Base-by-base conservation (phyloP, 2,888 invertebrate genomes). In the Empis stercorea region DNA sequence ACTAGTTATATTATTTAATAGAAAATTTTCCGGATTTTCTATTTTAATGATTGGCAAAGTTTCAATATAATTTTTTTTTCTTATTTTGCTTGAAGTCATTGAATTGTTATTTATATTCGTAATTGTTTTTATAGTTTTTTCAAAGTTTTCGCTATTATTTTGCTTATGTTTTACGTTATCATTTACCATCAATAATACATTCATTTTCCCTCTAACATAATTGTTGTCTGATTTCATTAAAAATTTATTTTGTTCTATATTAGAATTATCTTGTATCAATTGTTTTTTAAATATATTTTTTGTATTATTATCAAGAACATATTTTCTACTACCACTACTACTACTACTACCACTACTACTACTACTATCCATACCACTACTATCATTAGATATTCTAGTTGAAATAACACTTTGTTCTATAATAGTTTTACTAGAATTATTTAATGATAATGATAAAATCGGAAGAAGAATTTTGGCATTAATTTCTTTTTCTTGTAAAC, bases 181-280 rank as follows among this genome's bases (percentile, higher is more conserved):
- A 2, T 27, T 27, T 27, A 6, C 6, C 6, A 6, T 9, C 23
- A 27, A 27, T 27, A 27, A 27, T 6, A 27, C 9, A 27, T 9
- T 27, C 23, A 9, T 27, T 7, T 9, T 9, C 3, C 5, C 20
- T 20, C 20, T 5, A 9, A 51, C 51, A 51, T 56, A 52, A 52
- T 54, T 55, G 54, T 48, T 55, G 54, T 50, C 48, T 43, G 55
- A 52, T 54, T 53, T 51, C 51, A 53, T 52, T 53, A 45, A 40
- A 27, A 27, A 27, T n/a, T 34, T n/a, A 34, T 13, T 34, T 34
- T 34, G 3, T 4, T 34, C n/a, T 34, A n/a, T 34, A 34, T 34
- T 34, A 34, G 4, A 5, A 13, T n/a, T 34, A 5, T 34, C 34
- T n/a, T 34, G n/a, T 7, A 5, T 13, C 2, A 9, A 13, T 32